These are phyloP conservation scores for Yasuhikotakia modesta DNA, from an alignment of 2,797 vertebrate species.

Conservation along the genomic window DNA sequence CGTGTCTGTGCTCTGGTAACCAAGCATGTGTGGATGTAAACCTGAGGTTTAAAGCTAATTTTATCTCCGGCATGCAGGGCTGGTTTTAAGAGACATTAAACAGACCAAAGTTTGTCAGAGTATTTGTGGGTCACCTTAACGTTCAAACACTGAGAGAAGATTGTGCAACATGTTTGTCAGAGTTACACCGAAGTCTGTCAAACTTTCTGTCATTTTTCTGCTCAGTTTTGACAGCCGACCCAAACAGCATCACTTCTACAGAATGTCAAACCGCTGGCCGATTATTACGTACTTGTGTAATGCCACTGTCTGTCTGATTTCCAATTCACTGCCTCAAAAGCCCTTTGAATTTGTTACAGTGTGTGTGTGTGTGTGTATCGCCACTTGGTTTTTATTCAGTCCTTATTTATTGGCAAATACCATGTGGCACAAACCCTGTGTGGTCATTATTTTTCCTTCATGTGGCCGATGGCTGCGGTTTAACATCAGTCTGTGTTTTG, in stretches of 20 bases:
- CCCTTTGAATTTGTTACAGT: not conserved
- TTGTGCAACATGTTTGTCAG: slow-evolving; percentile 11
- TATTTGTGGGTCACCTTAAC: slow-evolving; percentile 23
- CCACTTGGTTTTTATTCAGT: not conserved
- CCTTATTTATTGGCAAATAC: not conserved
- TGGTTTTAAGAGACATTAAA: not conserved
- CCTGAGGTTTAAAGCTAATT: not conserved
- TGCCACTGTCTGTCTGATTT: not conserved
- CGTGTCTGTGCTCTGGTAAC: not conserved
- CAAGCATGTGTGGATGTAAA: not conserved
- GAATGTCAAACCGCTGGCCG: slow-evolving; percentile 9
- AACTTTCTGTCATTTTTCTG: not conserved
- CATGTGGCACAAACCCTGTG: not conserved
- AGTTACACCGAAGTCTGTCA: not conserved
- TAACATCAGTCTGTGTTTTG: not conserved
- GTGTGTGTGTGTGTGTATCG: not conserved
- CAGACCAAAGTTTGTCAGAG: not conserved
- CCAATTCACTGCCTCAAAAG: not conserved
- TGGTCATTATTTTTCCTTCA: not conserved
- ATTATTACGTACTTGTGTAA: not conserved
- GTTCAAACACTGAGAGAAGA: not conserved
- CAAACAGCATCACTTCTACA: not conserved
- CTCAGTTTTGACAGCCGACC: not conserved
- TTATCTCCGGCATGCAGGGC: not conserved
- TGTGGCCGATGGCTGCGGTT: not conserved